Conservation (phyloP, 2,797 vertebrate genomes). For the Urosaurus nigricauda region DNA sequence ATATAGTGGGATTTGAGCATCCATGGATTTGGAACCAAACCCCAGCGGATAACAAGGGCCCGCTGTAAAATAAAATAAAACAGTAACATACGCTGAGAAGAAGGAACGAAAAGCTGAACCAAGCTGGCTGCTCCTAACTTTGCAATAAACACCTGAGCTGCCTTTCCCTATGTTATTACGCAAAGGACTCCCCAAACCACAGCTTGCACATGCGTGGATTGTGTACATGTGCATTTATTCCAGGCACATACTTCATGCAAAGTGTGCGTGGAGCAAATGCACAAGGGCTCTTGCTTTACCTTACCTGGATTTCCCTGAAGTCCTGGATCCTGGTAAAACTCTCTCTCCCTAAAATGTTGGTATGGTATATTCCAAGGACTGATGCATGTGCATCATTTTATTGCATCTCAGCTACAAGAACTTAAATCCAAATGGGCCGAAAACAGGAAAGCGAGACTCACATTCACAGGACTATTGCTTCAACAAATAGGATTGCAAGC, state of each 20-base stretch:
- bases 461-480: background rate
- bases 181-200: background rate
- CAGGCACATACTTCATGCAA: no score
- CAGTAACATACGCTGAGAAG: background rate
- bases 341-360: background rate
- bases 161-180: background rate
- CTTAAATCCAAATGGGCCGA: background rate
- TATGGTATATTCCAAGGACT: background rate
- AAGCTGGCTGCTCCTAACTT: background rate
- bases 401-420: background rate
- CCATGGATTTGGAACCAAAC: no score
- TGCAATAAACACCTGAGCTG: background rate
- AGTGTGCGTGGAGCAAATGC: background rate
- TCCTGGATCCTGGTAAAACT: background rate
- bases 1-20: no score
- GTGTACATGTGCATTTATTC: background rate
- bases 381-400: background rate
- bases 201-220: background rate
- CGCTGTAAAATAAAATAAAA: background rate
- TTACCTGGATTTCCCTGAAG: constrained; percentile 20
- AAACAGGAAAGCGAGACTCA: background rate
- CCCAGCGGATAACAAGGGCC: no score
- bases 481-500: background rate
- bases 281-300: background rate
- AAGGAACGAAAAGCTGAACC: background rate